Percentiles rank a stretch among this genome's conserved stretches.
phyloP scores from a whole-genome alignment of 2,113 vertebrate species.

The Halichoerus grypus region DNA sequence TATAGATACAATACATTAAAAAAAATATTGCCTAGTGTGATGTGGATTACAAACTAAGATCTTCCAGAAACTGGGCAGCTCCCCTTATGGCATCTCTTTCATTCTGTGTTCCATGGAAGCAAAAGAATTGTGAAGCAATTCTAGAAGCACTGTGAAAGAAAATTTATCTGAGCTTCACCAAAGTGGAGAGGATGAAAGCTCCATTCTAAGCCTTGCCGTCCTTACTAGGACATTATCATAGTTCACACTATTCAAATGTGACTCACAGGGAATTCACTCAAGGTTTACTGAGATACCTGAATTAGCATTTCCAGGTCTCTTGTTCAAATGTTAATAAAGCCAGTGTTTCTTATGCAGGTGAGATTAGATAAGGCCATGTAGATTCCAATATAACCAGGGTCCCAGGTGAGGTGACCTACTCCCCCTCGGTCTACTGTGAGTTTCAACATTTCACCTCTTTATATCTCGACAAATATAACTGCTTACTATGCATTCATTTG shows the following conservation, averaged over 20 bases:
- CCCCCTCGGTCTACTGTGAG: background rate
- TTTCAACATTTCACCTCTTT: conserved; percentile 22
- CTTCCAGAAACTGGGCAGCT: background rate
- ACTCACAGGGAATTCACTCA: background rate
- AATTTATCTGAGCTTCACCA: background rate
- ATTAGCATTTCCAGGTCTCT: background rate
- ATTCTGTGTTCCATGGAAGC: background rate
- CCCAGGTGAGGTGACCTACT: background rate
- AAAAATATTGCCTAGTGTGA: background rate
- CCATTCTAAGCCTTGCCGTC: background rate
- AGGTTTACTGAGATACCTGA: background rate
- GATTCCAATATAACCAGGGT: background rate
- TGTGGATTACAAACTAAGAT: background rate
- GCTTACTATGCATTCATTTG: background rate
- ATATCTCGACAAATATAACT: background rate
- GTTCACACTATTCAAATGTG: background rate
- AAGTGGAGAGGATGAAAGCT: background rate
- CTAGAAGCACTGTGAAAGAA: background rate
- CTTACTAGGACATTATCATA: background rate
- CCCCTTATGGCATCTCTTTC: background rate
- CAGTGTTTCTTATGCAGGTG: background rate
- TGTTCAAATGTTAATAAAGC: conserved; percentile 7
- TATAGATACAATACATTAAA: background rate
- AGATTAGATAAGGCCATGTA: background rate
- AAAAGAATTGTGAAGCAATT: background rate